Conservation (phyloP, 2,888 invertebrate species). For the Heliconius cydno region DNA sequence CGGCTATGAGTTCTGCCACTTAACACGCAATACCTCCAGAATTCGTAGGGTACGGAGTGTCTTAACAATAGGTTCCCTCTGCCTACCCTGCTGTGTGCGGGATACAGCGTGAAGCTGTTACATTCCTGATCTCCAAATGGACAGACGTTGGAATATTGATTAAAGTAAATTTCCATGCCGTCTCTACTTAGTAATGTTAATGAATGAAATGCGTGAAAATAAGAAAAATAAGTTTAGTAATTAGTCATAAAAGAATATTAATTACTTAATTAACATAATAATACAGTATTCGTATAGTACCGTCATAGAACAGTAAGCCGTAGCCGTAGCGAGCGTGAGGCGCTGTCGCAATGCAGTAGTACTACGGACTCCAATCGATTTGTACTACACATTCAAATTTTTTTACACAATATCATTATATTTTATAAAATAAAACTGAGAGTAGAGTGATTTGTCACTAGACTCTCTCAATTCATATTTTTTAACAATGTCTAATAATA, state of each 20-base stretch:
- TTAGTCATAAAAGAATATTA: not conserved
- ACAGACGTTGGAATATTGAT: no score
- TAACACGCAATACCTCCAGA: no score
- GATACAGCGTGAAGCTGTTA: no score
- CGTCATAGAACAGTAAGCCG: constrained; percentile 19
- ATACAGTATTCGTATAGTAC: not conserved
- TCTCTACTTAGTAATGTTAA: not conserved
- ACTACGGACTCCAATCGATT: constrained; percentile 42
- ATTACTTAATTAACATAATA: constrained; percentile 5
- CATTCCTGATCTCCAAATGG: no score
- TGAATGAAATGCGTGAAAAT: no score
- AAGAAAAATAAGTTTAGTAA: not conserved
- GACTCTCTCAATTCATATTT: not conserved
- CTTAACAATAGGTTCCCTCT: no score
- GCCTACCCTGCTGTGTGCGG: no score
- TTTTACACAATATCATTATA: not conserved
- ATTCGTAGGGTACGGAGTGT: no score
- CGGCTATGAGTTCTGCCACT: no score
- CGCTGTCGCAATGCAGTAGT: constrained; percentile 47
- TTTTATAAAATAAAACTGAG: not conserved
- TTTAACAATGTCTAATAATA: not conserved
- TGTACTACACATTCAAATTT: not conserved
- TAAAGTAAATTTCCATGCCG: no score
- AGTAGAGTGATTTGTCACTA: not conserved
- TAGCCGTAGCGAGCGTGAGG: constrained; percentile 24